phyloP scores from a whole-genome alignment of 37 sponge, comb jelly and placozoan species.

The Bolinopsis microptera region DNA sequence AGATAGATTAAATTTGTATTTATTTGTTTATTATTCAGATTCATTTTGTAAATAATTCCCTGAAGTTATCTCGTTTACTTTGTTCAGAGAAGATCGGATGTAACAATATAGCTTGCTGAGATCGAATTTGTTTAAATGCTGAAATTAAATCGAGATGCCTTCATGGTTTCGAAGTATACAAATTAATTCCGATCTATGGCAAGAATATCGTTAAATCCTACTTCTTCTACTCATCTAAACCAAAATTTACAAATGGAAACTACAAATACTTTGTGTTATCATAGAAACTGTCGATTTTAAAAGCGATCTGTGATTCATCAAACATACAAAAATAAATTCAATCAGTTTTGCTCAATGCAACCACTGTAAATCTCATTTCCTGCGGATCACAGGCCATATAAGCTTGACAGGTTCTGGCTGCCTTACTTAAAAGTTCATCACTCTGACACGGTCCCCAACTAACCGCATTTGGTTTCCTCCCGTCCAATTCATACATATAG shows the following conservation, averaged over 20 bases:
- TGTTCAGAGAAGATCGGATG: background rate
- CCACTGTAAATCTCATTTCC: slow-evolving; percentile 87
- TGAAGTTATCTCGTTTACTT: background rate
- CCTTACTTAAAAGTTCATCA: slow-evolving; percentile 69
- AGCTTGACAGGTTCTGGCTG: slow-evolving; percentile 78
- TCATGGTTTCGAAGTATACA: background rate
- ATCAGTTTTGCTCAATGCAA: slow-evolving; percentile 71
- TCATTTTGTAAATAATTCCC: slow-evolving; percentile 51
- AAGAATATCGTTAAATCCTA: no score
- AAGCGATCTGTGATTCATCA: background rate
- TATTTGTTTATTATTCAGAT: slow-evolving; percentile 65
- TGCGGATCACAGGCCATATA: slow-evolving; percentile 89
- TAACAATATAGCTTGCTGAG: background rate
- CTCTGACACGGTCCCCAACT: background rate
- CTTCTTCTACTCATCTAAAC: no score
- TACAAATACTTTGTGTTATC: background rate
- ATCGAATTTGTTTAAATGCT: background rate
- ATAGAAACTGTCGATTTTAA: background rate
- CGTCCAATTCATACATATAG: slow-evolving; percentile 86
- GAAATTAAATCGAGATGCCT: background rate
- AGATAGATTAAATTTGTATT: slow-evolving; percentile 57
- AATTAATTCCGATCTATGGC: no score
- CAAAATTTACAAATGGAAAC: background rate
- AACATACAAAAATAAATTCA: background rate
- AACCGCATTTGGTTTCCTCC: background rate